These are phyloP conservation scores for Reinhardtius hippoglossoides DNA, from an alignment of 2,113 vertebrate species.

Conservation along the genomic window DNA sequence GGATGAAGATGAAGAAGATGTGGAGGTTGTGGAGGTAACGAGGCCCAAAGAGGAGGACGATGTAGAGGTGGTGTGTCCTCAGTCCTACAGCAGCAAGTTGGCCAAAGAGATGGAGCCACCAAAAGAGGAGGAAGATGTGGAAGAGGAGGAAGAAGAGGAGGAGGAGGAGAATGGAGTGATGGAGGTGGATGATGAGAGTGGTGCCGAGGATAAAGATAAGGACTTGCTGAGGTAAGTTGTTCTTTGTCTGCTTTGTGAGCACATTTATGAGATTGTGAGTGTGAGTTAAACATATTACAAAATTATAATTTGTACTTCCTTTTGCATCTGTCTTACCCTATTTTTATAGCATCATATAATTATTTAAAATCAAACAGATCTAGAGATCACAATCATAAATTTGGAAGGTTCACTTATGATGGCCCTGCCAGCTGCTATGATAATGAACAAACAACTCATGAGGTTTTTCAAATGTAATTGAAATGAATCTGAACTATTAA, in stretches of 20 bases:
- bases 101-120: constrained; percentile 65
- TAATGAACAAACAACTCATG: neutral
- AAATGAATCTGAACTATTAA: neutral
- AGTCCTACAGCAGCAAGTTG: constrained; percentile 53
- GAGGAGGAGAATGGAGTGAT: constrained; percentile 61
- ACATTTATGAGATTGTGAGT: neutral
- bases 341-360: too few species aligned
- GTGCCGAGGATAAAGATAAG: constrained; percentile 81
- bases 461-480: neutral
- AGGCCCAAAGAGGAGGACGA: constrained; percentile 72
- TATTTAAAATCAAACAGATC: neutral
- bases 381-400: neutral
- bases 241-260: neutral
- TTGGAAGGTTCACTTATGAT: neutral
- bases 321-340: too few species aligned
- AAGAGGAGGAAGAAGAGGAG: constrained; percentile 56
- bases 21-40: constrained; percentile 68
- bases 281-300: neutral
- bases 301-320: too few species aligned
- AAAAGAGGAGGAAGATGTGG: constrained; percentile 60
- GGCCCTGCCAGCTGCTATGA: neutral
- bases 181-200: constrained; percentile 80
- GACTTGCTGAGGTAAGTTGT: constrained; percentile 76
- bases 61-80: constrained; percentile 53
- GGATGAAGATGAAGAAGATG: constrained; percentile 68